A percentile compares a stretch with the other conserved stretches of the same genome.
Evolutionary conservation across 23 tunicate genomes (phyloP).

Genomic region (Ciona savignyi): DNA sequence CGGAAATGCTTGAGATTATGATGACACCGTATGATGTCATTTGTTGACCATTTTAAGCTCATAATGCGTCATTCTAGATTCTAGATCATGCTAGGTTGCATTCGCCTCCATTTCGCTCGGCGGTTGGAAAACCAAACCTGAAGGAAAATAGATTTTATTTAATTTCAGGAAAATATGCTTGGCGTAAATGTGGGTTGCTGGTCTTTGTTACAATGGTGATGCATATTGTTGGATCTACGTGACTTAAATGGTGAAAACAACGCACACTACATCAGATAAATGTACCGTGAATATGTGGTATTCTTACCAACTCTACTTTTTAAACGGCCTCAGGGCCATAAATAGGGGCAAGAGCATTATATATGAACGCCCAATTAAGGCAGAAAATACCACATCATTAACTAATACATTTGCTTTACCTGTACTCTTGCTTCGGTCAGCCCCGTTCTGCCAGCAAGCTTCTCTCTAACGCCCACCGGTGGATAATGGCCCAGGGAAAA

Average conservation of each 20-base stretch:
- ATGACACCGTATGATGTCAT: no score
- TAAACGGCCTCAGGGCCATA: background rate
- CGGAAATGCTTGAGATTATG: no score
- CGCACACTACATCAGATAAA: no score
- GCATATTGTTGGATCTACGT: no score
- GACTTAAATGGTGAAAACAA: no score
- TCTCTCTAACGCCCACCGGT: conserved; percentile 84
- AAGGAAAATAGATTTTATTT: background rate
- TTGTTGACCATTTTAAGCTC: no score
- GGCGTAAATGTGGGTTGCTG: no score
- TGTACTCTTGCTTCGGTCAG: conserved; percentile 93
- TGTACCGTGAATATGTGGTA: no score
- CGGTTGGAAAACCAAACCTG: conserved; percentile 98
- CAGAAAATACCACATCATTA: background rate
- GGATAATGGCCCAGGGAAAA: conserved; percentile 69
- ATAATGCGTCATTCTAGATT: no score
- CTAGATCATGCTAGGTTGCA: background rate
- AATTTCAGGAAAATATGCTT: no score
- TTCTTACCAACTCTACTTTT: no score
- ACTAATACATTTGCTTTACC: conserved; percentile 7
- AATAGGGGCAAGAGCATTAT: background rate
- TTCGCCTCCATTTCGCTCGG: conserved; percentile 80
- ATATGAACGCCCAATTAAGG: background rate
- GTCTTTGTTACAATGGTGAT: no score
- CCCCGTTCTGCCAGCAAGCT: conserved; percentile 47